Percentiles rank a stretch among this genome's conserved stretches.
phyloP scores from a whole-genome alignment of 1,140 invertebrate genomes.

The Papilio machaon region DNA sequence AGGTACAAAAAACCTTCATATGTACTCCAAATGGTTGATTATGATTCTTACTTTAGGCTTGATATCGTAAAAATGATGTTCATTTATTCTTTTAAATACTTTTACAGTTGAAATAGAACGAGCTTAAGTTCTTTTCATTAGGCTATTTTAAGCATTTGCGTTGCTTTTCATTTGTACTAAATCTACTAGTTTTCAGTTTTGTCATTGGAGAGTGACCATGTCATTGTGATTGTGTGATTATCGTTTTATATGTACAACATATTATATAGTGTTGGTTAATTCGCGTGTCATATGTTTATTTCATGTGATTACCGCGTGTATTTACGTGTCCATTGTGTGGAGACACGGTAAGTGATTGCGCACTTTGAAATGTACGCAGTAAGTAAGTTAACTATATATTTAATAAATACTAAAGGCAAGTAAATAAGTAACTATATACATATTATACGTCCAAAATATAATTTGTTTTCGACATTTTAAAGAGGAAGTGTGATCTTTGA shows the following conservation, averaged over 20 bases:
- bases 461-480: background rate
- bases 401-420: background rate
- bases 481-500: background rate
- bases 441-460: background rate
- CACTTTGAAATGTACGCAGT: background rate
- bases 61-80: too few species aligned
- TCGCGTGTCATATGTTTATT: conserved; percentile 21
- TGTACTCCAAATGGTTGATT: too few species aligned
- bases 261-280: conserved; percentile 3
- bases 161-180: background rate
- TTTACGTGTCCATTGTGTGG: conserved; percentile 8
- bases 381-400: background rate
- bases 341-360: conserved; percentile 16
- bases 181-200: background rate
- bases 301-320: conserved; percentile 23
- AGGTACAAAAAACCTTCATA: too few species aligned
- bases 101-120: too few species aligned
- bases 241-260: conserved; percentile 16
- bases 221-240: background rate
- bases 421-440: background rate
- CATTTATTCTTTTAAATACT: too few species aligned
- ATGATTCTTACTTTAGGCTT: too few species aligned
- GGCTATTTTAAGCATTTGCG: background rate
- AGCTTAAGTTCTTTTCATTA: too few species aligned
- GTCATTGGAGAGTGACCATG: background rate